Conservation (phyloP, 2,888 invertebrate species). For the Hymenopus coronatus region DNA sequence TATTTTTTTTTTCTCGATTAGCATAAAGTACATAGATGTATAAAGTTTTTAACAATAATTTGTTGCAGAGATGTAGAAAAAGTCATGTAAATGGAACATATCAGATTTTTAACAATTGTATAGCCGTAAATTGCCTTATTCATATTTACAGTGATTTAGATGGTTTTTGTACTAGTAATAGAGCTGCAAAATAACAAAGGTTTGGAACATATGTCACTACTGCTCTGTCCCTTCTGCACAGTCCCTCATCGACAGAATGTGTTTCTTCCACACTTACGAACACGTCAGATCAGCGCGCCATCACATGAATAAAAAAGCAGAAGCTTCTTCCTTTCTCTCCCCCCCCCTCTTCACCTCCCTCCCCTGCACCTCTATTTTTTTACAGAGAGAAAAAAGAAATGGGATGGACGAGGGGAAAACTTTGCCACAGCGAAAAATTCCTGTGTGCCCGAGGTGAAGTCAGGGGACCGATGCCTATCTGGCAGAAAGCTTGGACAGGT, state of each 20-base stretch:
- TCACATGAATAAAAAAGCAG: conserved; percentile 21
- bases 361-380: neutral
- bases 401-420: neutral
- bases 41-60: too few relatives aligned
- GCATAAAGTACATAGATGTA: too few relatives aligned
- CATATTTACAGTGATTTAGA: too few relatives aligned
- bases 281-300: conserved; percentile 19
- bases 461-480: conserved; percentile 15
- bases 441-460: neutral
- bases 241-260: conserved; percentile 19
- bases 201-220: neutral
- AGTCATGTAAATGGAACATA: too few relatives aligned
- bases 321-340: conserved; percentile 10
- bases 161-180: too few relatives aligned
- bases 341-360: neutral
- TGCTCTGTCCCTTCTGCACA: neutral
- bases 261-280: conserved; percentile 20
- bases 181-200: neutral
- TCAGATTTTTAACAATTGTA: too few relatives aligned
- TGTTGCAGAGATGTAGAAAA: too few relatives aligned
- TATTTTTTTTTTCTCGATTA: too few relatives aligned
- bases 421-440: conserved; percentile 15
- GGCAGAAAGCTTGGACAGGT: neutral
- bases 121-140: too few relatives aligned
- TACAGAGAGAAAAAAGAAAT: neutral